These are phyloP conservation scores for Zoanthus sociatus DNA, from an alignment of 92 coral and sea anemone genomes.

Conservation along the genomic window DNA sequence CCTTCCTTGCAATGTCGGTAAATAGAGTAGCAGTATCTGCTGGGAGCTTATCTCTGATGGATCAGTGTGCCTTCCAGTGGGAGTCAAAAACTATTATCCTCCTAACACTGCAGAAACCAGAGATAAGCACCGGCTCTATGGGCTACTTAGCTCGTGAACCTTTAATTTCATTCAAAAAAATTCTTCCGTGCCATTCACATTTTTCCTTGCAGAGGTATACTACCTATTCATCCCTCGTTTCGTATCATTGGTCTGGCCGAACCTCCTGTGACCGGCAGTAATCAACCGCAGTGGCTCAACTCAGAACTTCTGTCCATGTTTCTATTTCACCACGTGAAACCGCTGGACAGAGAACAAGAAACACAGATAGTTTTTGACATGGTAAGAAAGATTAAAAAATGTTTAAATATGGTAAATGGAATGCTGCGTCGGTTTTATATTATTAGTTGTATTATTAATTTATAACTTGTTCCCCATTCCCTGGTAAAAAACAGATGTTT, in stretches of 20 bases:
- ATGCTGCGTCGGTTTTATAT: too few species aligned
- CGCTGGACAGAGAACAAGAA: constrained; percentile 82
- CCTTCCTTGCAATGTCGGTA: too few species aligned
- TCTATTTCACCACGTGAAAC: constrained; percentile 87
- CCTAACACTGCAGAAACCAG: too few species aligned
- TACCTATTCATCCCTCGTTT: constrained; percentile 91
- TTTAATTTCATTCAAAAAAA: background rate
- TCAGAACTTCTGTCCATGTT: constrained; percentile 93
- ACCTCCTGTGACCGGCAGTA: constrained; percentile 87
- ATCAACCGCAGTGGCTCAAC: constrained; percentile 94
- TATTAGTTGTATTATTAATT: too few species aligned
- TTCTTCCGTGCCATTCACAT: background rate
- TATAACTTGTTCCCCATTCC: too few species aligned
- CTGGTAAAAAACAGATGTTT: too few species aligned
- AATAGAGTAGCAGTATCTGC: too few species aligned
- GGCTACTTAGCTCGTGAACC: background rate
- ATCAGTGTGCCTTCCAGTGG: too few species aligned
- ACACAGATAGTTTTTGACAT: constrained; percentile 85
- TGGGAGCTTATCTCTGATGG: too few species aligned
- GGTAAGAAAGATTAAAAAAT: constrained; percentile 57
- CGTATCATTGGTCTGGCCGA: constrained; percentile 95
- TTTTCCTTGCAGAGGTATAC: constrained; percentile 66
- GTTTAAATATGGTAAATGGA: too few species aligned
- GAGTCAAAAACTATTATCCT: too few species aligned
- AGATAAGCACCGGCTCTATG: too few species aligned